These are phyloP conservation scores for Chrysotoxum bicinctum DNA, from an alignment of 2,888 invertebrate species.

Conservation along the genomic window DNA sequence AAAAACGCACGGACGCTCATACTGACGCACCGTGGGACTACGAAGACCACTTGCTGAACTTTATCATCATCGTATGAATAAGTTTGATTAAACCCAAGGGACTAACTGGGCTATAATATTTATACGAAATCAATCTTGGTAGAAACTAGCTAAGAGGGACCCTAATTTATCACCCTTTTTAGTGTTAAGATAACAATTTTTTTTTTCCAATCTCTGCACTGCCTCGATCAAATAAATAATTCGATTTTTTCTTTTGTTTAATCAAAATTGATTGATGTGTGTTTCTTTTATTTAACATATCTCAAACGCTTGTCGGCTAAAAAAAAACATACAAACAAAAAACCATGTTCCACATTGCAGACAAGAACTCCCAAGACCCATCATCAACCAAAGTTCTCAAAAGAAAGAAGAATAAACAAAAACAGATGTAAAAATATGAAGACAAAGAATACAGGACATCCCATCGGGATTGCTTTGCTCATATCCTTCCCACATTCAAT, in stretches of 20 bases:
- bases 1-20: too few relatives aligned
- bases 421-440: constrained; percentile 16
- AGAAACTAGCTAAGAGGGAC: not conserved
- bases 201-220: not conserved
- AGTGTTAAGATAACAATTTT: not conserved
- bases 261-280: constrained; percentile 18
- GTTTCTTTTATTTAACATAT: constrained; percentile 6
- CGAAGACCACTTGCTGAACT: too few relatives aligned
- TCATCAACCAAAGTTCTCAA: not conserved
- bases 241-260: not conserved
- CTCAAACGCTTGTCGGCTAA: constrained; percentile 1
- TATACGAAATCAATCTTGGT: not conserved
- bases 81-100: too few relatives aligned
- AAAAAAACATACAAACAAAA: not conserved
- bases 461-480: constrained; percentile 8
- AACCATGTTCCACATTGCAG: not conserved
- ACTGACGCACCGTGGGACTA: too few relatives aligned
- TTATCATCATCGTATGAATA: too few relatives aligned
- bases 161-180: not conserved
- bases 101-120: too few relatives aligned
- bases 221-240: not conserved
- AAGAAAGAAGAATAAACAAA: not conserved
- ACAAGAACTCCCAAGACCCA: not conserved
- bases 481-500: not conserved
- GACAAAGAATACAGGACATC: constrained; percentile 32